Percentiles rank a stretch among this genome's conserved stretches.
phyloP scores from a whole-genome alignment of 64 coral and sea anemone genomes.

The Stichodactyla helianthus region DNA sequence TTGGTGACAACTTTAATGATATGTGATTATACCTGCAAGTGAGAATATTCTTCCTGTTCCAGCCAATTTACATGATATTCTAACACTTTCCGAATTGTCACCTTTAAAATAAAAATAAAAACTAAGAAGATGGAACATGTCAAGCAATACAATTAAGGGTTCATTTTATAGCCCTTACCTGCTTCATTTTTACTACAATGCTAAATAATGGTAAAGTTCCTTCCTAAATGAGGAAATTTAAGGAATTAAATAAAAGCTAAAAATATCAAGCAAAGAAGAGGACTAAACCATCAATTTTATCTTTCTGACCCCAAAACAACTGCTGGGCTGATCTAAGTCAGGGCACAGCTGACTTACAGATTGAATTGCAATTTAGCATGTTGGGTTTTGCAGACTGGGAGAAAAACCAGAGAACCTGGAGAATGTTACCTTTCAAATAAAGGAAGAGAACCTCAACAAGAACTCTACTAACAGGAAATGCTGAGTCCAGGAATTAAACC shows the following conservation, averaged over 20 bases:
- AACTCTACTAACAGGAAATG: too few species aligned
- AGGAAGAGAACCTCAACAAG: too few species aligned
- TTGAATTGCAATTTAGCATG: too few species aligned
- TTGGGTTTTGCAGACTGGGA: too few species aligned
- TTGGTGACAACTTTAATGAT: neutral
- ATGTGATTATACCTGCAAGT: constrained; percentile 45
- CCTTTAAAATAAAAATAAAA: constrained; percentile 20
- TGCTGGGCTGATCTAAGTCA: too few species aligned
- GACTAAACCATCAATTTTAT: neutral
- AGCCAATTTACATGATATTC: constrained; percentile 82
- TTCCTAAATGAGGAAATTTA: constrained; percentile 1
- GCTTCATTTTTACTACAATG: constrained; percentile 61
- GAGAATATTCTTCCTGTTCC: constrained; percentile 68
- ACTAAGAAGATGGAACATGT: too few species aligned
- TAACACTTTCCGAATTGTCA: constrained; percentile 52
- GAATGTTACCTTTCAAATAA: too few species aligned
- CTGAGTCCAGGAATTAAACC: too few species aligned
- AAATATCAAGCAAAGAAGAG: neutral
- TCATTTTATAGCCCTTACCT: constrained; percentile 20
- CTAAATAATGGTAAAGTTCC: constrained; percentile 55
- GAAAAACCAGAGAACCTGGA: too few species aligned
- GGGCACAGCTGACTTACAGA: too few species aligned
- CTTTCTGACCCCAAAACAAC: neutral
- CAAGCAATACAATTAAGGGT: neutral
- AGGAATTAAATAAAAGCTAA: neutral